These are phyloP conservation scores for Parapsyche elsis DNA, from an alignment of 1,140 invertebrate genomes.

Conservation along the genomic window DNA sequence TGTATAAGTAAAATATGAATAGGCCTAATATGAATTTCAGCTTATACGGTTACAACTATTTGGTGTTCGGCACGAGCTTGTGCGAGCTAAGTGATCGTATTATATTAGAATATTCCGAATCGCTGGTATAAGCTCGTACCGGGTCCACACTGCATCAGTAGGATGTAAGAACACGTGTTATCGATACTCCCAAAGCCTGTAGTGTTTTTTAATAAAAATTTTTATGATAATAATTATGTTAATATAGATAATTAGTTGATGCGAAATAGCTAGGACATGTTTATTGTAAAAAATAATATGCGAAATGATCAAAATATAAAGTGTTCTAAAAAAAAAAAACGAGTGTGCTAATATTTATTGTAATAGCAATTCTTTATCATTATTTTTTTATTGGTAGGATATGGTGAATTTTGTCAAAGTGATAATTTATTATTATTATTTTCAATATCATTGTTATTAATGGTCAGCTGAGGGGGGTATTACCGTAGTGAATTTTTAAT, in stretches of 20 bases:
- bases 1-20: conserved; percentile 1
- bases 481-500: neutral
- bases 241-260: conserved; percentile 34
- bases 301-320: conserved; percentile 40
- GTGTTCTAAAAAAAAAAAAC: conserved; percentile 41
- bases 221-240: conserved; percentile 38
- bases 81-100: neutral
- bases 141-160: neutral
- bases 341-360: conserved; percentile 37
- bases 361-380: conserved; percentile 20
- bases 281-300: conserved; percentile 29
- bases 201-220: conserved; percentile 34
- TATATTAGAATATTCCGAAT: neutral
- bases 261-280: conserved; percentile 34
- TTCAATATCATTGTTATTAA: neutral
- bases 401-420: conserved; percentile 5
- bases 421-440: conserved; percentile 21
- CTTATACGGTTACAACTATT: neutral
- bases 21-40: neutral
- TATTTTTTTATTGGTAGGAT: conserved; percentile 16
- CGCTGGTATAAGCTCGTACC: no score
- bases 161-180: neutral
- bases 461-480: neutral
- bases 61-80: neutral
- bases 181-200: conserved; percentile 34